Conservation (phyloP, 2,113 vertebrate genomes). For the Geococcyx californianus region DNA sequence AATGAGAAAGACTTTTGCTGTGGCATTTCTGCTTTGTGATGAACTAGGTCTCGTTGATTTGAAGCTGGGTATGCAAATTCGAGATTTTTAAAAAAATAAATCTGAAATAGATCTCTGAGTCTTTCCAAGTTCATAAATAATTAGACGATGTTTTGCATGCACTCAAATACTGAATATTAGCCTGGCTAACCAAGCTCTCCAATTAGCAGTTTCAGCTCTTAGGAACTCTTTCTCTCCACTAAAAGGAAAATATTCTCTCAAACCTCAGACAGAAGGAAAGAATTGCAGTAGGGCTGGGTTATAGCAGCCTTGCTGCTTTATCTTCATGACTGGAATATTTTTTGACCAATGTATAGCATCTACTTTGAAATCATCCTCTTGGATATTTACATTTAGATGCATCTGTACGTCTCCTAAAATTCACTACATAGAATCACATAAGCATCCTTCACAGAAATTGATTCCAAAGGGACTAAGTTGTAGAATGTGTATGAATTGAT, state of each 20-base stretch:
- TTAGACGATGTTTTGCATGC: neutral
- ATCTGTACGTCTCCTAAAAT: neutral
- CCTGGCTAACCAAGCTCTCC: neutral
- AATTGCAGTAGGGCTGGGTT: neutral
- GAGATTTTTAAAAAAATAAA: neutral
- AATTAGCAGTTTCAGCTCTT: neutral
- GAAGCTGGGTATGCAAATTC: neutral
- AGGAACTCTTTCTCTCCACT: neutral
- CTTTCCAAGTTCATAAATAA: neutral
- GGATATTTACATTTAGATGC: neutral
- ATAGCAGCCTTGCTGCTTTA: neutral
- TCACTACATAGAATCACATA: neutral
- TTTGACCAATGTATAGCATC: neutral
- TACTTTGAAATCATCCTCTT: neutral
- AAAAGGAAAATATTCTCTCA: neutral
- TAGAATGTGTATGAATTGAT: neutral
- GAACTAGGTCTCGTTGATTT: neutral
- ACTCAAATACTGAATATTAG: neutral
- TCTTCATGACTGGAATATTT: neutral
- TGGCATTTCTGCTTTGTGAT: neutral
- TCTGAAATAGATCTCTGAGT: neutral
- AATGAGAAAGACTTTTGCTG: neutral
- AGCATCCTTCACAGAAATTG: neutral
- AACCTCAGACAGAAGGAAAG: neutral
- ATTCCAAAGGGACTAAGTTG: neutral